phyloP scores from a whole-genome alignment of 2,888 invertebrate species.

The Lithosia quadra region DNA sequence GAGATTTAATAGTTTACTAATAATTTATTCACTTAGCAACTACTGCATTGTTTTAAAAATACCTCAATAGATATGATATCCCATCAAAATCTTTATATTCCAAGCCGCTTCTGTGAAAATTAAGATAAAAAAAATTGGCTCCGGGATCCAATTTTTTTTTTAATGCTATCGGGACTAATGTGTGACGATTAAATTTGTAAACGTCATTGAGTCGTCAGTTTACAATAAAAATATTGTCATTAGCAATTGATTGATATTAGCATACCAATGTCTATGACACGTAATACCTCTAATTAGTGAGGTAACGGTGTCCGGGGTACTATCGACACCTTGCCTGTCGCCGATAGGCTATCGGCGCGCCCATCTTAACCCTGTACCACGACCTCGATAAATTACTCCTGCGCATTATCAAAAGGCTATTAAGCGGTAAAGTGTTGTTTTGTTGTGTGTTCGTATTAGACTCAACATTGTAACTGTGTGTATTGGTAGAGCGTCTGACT shows the following conservation, averaged over 20 bases:
- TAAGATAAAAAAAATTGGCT: too few species aligned
- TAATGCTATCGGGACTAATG: too few species aligned
- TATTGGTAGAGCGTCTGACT: background rate
- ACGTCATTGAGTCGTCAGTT: background rate
- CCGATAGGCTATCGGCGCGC: conserved; percentile 60
- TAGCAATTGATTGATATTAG: conserved; percentile 15
- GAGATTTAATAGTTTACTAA: conserved; percentile 5
- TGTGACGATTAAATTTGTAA: too few species aligned
- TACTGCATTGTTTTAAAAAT: background rate
- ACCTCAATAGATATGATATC: background rate
- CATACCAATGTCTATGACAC: conserved; percentile 51
- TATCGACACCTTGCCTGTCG: conserved; percentile 61
- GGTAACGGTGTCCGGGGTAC: conserved; percentile 52
- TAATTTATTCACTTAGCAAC: conserved; percentile 14
- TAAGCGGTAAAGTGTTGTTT: conserved; percentile 30
- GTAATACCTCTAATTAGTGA: conserved; percentile 65
- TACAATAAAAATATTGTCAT: background rate
- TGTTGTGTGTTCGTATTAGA: conserved; percentile 10
- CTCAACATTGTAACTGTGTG: background rate
- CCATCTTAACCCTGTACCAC: conserved; percentile 52
- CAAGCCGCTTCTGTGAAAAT: too few species aligned
- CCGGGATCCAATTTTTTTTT: too few species aligned
- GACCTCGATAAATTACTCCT: conserved; percentile 49
- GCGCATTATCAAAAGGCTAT: conserved; percentile 41
- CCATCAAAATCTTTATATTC: background rate